Base-by-base conservation (phyloP, 1,140 invertebrate species). In the Mamestra configurata region DNA sequence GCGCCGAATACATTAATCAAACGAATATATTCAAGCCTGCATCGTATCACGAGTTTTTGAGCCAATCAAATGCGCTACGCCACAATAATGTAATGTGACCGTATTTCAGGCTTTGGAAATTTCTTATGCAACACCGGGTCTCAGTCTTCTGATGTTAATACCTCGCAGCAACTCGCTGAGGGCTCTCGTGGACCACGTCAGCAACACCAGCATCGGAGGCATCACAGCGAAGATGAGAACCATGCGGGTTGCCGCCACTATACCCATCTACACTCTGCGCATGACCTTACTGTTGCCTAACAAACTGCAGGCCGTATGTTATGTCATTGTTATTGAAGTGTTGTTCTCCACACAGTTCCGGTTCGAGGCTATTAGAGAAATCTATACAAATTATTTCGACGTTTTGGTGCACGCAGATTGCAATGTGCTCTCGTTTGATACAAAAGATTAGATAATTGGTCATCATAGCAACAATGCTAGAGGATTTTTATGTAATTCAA, bases 241-340 rank as follows among this genome's bases (percentile, higher is more conserved):
- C 0, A 80, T 84, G 66, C 85, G 93, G 0, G 68, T 93, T 5
- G 92, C 89, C 1, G 88, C 87, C 11, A 89, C 85, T 2, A 18
- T 94, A 10, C 93, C 93, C 0, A 82, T 93, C 10, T 94, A 92
- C 71, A 94, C 93, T 0, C 82, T 94, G 10, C 89, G 93, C 13
- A 94, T 94, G 92, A 94, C 92, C 0, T 80, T 94, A 20, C 77
- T 94, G 6, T 78, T 94, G 53, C 92, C 90, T 2, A 88, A 86
- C 24, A 94, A 93, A 88, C 81, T 94, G 43, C 55, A 89, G 84
- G 68, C 80, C 80, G 92, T 94, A 87, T 82, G 86, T 86, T 59
- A 49, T 76, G n/a, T 61, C 13, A 31, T 35, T 0, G 13, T 35
- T 61, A 11, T 18, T 61, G 0, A 11, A 40, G 6, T 22, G 3